Conservation (phyloP, 2,888 invertebrate genomes). For the Meloe dianella region DNA sequence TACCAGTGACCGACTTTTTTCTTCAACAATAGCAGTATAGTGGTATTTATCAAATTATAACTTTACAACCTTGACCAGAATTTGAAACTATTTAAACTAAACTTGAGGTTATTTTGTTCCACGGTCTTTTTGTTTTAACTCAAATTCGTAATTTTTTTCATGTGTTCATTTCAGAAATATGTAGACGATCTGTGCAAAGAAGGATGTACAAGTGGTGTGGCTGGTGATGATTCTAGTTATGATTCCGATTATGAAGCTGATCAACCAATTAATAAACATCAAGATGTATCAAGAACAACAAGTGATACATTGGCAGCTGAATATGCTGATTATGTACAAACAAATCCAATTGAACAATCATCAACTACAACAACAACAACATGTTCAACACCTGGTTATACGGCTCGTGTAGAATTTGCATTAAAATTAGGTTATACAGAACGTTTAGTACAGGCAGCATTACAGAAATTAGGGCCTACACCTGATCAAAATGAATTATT, state of each 20-base stretch:
- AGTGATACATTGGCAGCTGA: conserved; percentile 87
- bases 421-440: conserved; percentile 92
- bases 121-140: background rate
- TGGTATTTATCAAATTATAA: background rate
- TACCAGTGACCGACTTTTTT: background rate
- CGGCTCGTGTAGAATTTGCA: conserved; percentile 81
- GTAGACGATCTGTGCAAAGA: conserved; percentile 70
- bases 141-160: conserved; percentile 20
- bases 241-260: conserved; percentile 79
- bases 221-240: conserved; percentile 84
- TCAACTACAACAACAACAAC: background rate
- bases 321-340: conserved; percentile 82
- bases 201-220: conserved; percentile 58
- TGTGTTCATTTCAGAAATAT: conserved; percentile 78
- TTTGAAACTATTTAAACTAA: background rate
- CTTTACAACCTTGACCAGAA: background rate
- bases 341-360: conserved; percentile 48
- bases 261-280: conserved; percentile 62
- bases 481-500: conserved; percentile 87
- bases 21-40: background rate
- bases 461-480: conserved; percentile 83
- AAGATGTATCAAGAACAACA: conserved; percentile 80
- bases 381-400: conserved; percentile 52
- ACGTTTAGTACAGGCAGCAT: conserved; percentile 78
- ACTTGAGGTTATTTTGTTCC: background rate